These are phyloP conservation scores for Deroplatys truncata DNA, from an alignment of 2,888 invertebrate genomes.

Conservation along the genomic window DNA sequence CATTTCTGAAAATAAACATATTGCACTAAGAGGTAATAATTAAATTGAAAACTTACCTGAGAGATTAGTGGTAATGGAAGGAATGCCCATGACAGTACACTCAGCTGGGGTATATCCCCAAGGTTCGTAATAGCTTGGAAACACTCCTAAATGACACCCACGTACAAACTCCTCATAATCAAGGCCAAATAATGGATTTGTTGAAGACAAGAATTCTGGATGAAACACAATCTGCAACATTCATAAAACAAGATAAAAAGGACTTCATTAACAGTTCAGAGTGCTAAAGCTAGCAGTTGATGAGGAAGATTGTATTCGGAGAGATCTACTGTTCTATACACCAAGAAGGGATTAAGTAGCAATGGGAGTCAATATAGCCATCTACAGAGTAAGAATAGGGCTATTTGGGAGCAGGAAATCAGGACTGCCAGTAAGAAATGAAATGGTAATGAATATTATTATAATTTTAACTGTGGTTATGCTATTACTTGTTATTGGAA, in stretches of 20 bases:
- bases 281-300: too few species aligned
- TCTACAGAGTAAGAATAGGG: too few species aligned
- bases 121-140: constrained; percentile 99
- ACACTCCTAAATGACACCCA: constrained; percentile 97
- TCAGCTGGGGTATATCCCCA: constrained; percentile 99
- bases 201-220: constrained; percentile 96
- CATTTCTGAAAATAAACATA: too few species aligned
- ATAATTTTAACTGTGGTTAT: too few species aligned
- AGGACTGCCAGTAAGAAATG: too few species aligned
- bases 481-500: too few species aligned
- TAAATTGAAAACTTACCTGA: constrained; percentile 56
- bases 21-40: not conserved
- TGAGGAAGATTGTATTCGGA: not conserved
- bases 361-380: not conserved
- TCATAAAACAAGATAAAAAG: constrained; percentile 8
- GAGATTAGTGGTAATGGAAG: constrained; percentile 94
- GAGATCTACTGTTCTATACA: not conserved
- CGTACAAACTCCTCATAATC: constrained; percentile 99
- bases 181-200: constrained; percentile 94
- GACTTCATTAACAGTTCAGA: not conserved
- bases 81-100: constrained; percentile 99
- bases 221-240: constrained; percentile 86
- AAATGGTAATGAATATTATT: too few species aligned
- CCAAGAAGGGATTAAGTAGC: not conserved
- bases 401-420: too few species aligned